Conservation (phyloP, 1,140 invertebrate species). For the Apis dorsata region DNA sequence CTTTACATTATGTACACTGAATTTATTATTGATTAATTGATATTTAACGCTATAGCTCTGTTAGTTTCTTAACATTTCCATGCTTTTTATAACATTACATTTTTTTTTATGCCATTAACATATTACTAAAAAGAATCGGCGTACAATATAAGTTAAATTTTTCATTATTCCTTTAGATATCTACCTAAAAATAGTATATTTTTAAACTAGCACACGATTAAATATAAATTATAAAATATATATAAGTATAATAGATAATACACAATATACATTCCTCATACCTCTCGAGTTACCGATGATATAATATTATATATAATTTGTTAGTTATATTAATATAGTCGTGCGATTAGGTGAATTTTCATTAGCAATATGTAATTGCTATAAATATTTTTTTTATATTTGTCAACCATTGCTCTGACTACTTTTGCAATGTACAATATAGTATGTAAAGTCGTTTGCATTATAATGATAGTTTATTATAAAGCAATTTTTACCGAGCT, state of each 20-base stretch:
- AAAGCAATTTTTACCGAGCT: slow-evolving; percentile 39
- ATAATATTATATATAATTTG: slow-evolving; percentile 33
- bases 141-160: slow-evolving; percentile 55
- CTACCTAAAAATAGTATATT: slow-evolving; percentile 61
- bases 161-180: slow-evolving; percentile 44
- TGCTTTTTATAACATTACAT: slow-evolving; percentile 58
- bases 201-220: slow-evolving; percentile 60
- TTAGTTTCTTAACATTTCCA: slow-evolving; percentile 59
- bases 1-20: slow-evolving; percentile 78
- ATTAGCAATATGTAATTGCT: slow-evolving; percentile 57
- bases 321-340: slow-evolving; percentile 55
- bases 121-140: slow-evolving; percentile 58
- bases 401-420: slow-evolving; percentile 71
- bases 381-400: slow-evolving; percentile 47
- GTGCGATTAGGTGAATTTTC: slow-evolving; percentile 44
- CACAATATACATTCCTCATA: slow-evolving; percentile 67
- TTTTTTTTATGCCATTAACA: slow-evolving; percentile 59
- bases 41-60: slow-evolving; percentile 60
- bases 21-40: slow-evolving; percentile 66
- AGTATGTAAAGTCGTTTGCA: slow-evolving; percentile 45
- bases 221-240: slow-evolving; percentile 75
- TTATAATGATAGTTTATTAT: slow-evolving; percentile 35
- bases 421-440: slow-evolving; percentile 78
- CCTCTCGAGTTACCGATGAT: slow-evolving; percentile 53
- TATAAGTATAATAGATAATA: slow-evolving; percentile 64